Conservation (phyloP, 2,113 vertebrate species). For the Boleophthalmus pectinirostris region DNA sequence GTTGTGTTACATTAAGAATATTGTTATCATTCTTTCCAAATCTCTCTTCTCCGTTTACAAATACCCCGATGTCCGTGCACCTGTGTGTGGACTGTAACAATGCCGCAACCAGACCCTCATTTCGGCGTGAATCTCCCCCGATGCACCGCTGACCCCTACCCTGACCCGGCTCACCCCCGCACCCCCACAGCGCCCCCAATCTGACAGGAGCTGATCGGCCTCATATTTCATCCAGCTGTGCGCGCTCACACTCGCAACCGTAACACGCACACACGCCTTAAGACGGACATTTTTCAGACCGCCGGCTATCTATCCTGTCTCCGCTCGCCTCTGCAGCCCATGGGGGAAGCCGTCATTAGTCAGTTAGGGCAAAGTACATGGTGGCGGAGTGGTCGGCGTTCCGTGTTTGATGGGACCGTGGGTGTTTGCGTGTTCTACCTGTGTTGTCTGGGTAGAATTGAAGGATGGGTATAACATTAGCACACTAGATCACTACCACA, state of each 20-base stretch:
- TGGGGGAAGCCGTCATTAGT: constrained; percentile 54
- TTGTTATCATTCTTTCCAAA: background rate
- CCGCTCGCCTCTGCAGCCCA: constrained; percentile 19
- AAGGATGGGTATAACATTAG: too few species aligned
- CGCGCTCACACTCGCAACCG: constrained; percentile 10
- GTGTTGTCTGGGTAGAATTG: too few species aligned
- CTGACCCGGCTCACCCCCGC: constrained; percentile 62
- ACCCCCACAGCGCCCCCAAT: constrained; percentile 67
- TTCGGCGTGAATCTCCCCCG: constrained; percentile 59
- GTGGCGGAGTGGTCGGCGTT: background rate
- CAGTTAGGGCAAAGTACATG: constrained; percentile 38
- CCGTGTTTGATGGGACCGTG: background rate
- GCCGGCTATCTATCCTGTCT: constrained; percentile 39
- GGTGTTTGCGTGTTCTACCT: background rate
- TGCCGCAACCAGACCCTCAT: constrained; percentile 59
- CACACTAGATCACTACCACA: too few species aligned
- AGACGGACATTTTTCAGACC: constrained; percentile 43
- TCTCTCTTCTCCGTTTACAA: background rate
- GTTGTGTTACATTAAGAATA: background rate
- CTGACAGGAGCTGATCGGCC: constrained; percentile 68
- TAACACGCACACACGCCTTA: background rate
- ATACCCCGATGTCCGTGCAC: background rate
- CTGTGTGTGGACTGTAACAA: constrained; percentile 8
- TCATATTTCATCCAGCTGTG: constrained; percentile 69
- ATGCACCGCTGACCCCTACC: constrained; percentile 59